A percentile compares a stretch with the other conserved stretches of the same genome.
phyloP scores from a whole-genome alignment of 2,888 invertebrate genomes.

The Uropetala carovei region DNA sequence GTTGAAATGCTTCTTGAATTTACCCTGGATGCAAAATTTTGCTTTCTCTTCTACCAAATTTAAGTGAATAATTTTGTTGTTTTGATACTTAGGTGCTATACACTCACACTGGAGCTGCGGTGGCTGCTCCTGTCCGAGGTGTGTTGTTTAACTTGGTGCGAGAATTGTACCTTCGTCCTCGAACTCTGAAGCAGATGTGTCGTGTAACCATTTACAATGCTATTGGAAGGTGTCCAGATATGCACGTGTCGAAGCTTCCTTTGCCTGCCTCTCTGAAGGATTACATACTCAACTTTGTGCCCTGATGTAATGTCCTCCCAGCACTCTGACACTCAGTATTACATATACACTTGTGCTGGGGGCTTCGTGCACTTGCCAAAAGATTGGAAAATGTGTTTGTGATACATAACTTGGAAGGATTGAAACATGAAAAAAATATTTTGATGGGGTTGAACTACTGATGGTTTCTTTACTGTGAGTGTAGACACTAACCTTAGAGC shows the following conservation, averaged over 20 bases:
- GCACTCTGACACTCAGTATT: constrained; percentile 25
- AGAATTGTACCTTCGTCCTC: constrained; percentile 81
- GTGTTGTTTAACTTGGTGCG: constrained; percentile 81
- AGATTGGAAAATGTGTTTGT: constrained; percentile 46
- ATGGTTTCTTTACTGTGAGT: constrained; percentile 41
- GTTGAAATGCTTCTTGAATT: too few species aligned
- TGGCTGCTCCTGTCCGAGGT: constrained; percentile 77
- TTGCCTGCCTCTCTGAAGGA: constrained; percentile 83
- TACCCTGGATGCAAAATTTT: too few species aligned
- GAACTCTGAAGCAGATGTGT: constrained; percentile 84
- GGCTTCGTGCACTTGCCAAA: constrained; percentile 2
- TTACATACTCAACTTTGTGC: constrained; percentile 83
- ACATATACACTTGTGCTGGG: constrained; percentile 45
- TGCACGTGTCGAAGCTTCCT: constrained; percentile 81
- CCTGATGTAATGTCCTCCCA: constrained; percentile 70
- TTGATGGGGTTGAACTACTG: constrained; percentile 34
- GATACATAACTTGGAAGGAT: constrained; percentile 22
- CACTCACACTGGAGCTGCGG: constrained; percentile 50
- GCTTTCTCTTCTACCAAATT: too few species aligned
- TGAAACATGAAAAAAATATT: constrained; percentile 31
- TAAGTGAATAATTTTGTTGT: not conserved
- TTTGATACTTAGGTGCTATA: constrained; percentile 36
- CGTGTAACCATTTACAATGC: constrained; percentile 84
- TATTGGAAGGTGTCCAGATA: constrained; percentile 81
- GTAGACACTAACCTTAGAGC: not conserved